Percentiles rank a stretch among this genome's conserved stretches.
These are phyloP conservation scores for Acanthornis magna DNA, from an alignment of 2,797 vertebrate species.

Conservation along the genomic window DNA sequence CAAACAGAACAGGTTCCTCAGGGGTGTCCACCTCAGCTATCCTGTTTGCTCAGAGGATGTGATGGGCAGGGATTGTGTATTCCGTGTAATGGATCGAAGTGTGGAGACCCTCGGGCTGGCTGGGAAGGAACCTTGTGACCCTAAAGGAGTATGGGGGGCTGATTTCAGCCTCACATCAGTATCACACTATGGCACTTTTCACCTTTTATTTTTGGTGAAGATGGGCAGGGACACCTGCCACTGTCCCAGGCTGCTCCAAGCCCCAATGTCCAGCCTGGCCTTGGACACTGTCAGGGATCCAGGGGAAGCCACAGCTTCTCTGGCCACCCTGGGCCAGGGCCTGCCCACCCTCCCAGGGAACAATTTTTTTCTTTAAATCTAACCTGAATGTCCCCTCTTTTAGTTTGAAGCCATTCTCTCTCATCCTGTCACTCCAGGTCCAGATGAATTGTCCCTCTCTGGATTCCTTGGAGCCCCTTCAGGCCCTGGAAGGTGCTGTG, in stretches of 20 bases:
- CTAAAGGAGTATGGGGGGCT: rapidly evolving
- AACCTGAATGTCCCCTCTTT: not conserved
- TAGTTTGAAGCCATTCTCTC: not conserved
- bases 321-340: not conserved
- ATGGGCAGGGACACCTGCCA: not conserved
- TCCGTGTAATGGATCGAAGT: not conserved
- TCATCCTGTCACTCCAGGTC: not conserved
- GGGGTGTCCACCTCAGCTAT: not conserved
- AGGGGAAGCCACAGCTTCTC: not conserved
- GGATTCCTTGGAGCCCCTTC: not conserved
- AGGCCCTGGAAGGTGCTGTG: not conserved
- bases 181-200: not conserved
- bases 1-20: not conserved
- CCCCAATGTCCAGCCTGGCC: rapidly evolving
- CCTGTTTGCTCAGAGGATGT: not conserved
- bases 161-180: not conserved
- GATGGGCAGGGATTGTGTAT: not conserved
- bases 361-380: rapidly evolving
- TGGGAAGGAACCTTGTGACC: not conserved
- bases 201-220: not conserved
- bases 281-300: not conserved
- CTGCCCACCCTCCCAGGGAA: rapidly evolving
- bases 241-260: not conserved
- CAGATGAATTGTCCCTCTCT: not conserved
- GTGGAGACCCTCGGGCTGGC: not conserved